These are phyloP conservation scores for Adineta ricciae DNA, from an alignment of 2,888 invertebrate species.

Conservation along the genomic window DNA sequence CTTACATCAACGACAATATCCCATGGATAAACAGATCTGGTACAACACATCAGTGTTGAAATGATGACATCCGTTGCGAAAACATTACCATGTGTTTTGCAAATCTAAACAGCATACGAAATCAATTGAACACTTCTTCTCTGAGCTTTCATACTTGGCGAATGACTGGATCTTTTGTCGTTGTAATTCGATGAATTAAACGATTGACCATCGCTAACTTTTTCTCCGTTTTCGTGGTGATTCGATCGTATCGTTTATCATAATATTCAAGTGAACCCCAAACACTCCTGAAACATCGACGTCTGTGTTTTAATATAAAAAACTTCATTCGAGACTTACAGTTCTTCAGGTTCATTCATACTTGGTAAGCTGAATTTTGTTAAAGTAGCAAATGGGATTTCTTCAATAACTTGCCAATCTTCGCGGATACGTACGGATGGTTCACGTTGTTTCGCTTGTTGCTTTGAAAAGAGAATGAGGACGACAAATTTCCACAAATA, in stretches of 20 bases:
- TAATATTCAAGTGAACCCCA: constrained; percentile 91
- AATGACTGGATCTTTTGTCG: constrained; percentile 92
- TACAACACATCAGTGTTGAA: constrained; percentile 95
- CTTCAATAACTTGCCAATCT: constrained; percentile 83
- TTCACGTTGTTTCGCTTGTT: constrained; percentile 56
- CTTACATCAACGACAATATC: constrained; percentile 90
- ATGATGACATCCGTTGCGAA: constrained; percentile 95
- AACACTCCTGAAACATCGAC: constrained; percentile 49
- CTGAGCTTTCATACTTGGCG: constrained; percentile 57
- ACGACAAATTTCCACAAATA: background rate
- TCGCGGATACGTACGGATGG: constrained; percentile 89
- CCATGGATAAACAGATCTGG: constrained; percentile 95
- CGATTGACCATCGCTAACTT: constrained; percentile 58
- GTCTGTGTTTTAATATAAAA: background rate
- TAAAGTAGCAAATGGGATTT: constrained; percentile 72
- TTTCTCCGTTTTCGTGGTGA: constrained; percentile 63
- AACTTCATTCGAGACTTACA: constrained; percentile 49
- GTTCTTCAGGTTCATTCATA: constrained; percentile 65
- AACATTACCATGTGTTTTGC: constrained; percentile 85
- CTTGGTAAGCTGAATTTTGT: constrained; percentile 59
- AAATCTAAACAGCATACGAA: constrained; percentile 53
- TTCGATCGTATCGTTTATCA: constrained; percentile 87
- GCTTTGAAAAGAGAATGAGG: background rate
- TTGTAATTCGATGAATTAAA: constrained; percentile 86
- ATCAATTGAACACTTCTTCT: too few relatives aligned